A percentile compares a stretch with the other conserved stretches of the same genome.
These are phyloP conservation scores for Drosophila suboccidentalis DNA, from an alignment of 2,888 invertebrate genomes.

Conservation along the genomic window DNA sequence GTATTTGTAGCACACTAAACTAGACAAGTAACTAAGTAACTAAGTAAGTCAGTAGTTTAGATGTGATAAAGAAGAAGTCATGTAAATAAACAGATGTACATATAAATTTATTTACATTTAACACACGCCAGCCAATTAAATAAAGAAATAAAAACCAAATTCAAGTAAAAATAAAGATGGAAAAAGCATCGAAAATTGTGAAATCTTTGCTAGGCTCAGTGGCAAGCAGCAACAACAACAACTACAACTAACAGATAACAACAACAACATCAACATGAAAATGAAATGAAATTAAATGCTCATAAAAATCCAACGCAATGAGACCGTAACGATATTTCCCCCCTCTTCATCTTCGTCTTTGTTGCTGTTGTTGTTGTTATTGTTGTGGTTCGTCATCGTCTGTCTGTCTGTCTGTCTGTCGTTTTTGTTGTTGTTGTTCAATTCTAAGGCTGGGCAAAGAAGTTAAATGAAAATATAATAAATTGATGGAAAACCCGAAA, in stretches of 20 bases:
- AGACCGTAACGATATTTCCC: slow-evolving; percentile 72
- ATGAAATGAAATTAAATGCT: slow-evolving; percentile 71
- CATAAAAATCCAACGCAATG: slow-evolving; percentile 68
- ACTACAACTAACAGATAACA: neutral
- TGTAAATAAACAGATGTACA: slow-evolving; percentile 18
- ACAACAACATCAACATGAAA: slow-evolving; percentile 29
- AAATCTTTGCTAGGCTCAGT: slow-evolving; percentile 55
- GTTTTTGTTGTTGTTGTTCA: slow-evolving; percentile 3
- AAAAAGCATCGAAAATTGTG: slow-evolving; percentile 63
- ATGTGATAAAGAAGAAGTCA: neutral
- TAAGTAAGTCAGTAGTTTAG: neutral
- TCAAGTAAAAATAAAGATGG: slow-evolving; percentile 32
- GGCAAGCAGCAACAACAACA: slow-evolving; percentile 10
- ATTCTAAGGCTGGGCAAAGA: slow-evolving; percentile 20
- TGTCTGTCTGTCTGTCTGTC: neutral
- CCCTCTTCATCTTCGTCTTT: slow-evolving; percentile 32
- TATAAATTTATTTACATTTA: slow-evolving; percentile 42
- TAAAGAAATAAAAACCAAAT: slow-evolving; percentile 41
- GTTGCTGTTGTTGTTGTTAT: neutral
- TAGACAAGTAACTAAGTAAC: neutral
- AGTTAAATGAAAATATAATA: neutral
- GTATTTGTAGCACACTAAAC: slow-evolving; percentile 1
- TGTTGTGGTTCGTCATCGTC: slow-evolving; percentile 11
- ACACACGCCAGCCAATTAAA: slow-evolving; percentile 55
- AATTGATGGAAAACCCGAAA: slow-evolving; percentile 18